Percentiles rank a stretch among this genome's conserved stretches.
These are phyloP conservation scores for Achlya flavicornis DNA, from an alignment of 2,888 invertebrate genomes.

Conservation along the genomic window DNA sequence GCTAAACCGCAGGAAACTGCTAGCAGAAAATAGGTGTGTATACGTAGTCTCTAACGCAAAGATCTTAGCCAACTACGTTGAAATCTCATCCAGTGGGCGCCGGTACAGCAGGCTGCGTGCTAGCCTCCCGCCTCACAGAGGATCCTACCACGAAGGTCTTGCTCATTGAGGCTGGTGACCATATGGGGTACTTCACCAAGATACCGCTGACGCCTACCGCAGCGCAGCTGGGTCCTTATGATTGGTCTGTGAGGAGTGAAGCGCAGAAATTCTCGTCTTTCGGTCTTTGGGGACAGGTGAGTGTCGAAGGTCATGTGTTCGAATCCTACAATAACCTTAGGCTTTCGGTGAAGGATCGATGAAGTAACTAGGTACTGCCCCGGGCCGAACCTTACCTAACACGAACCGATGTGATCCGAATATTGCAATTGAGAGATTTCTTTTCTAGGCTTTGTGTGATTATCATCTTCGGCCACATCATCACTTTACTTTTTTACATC, in stretches of 20 bases:
- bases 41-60: too few species aligned
- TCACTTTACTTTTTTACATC: too few species aligned
- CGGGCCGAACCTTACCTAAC: too few species aligned
- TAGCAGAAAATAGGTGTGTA: too few species aligned
- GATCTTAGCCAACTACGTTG: neutral
- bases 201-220: conserved; percentile 87
- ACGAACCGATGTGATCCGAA: too few species aligned
- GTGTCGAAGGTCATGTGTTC: conserved; percentile 9
- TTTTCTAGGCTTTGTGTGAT: too few species aligned
- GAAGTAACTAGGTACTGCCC: too few species aligned
- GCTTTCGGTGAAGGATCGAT: too few species aligned
- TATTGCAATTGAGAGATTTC: too few species aligned
- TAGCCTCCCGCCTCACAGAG: conserved; percentile 86
- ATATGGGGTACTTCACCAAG: conserved; percentile 86
- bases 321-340: too few species aligned
- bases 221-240: conserved; percentile 86
- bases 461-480: too few species aligned
- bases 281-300: conserved; percentile 85
- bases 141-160: conserved; percentile 83
- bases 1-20: too few species aligned
- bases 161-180: conserved; percentile 88
- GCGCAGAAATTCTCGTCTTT: conserved; percentile 87
- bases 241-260: conserved; percentile 87
- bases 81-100: conserved; percentile 84
- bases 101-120: conserved; percentile 88